phyloP scores from a whole-genome alignment of 2,797 vertebrate species.

The Monodelphis domestica region DNA sequence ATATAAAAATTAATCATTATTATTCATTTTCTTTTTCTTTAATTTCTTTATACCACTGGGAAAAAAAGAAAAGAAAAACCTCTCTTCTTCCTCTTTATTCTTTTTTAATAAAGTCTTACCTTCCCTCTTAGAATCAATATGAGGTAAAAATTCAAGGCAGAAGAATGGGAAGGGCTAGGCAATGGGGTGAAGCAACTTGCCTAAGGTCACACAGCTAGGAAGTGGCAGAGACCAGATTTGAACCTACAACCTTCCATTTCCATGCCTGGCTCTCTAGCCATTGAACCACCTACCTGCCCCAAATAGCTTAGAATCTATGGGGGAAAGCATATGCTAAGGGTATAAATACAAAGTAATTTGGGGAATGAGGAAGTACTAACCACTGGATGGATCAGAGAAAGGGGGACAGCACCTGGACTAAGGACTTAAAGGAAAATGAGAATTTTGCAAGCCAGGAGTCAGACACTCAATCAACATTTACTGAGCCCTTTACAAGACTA shows the following conservation, averaged over 20 bases:
- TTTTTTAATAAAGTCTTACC: too few relatives aligned
- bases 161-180: too few relatives aligned
- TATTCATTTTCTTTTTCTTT: background rate
- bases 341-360: background rate
- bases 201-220: too few relatives aligned
- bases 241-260: too few relatives aligned
- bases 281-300: background rate
- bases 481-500: background rate
- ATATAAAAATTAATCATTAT: background rate
- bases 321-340: background rate
- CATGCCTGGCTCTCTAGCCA: too few relatives aligned
- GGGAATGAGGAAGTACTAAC: background rate
- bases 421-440: background rate
- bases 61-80: background rate
- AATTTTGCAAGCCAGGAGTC: background rate
- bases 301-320: background rate
- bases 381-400: background rate
- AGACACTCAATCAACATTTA: background rate
- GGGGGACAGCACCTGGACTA: background rate
- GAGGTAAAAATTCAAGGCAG: too few relatives aligned
- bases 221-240: too few relatives aligned
- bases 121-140: too few relatives aligned
- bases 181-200: too few relatives aligned
- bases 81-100: too few relatives aligned
- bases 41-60: background rate